Percentiles rank a stretch among this genome's conserved stretches.
Evolutionary conservation across 2,113 vertebrate species (phyloP).

Genomic region (Haemorhous mexicanus): DNA sequence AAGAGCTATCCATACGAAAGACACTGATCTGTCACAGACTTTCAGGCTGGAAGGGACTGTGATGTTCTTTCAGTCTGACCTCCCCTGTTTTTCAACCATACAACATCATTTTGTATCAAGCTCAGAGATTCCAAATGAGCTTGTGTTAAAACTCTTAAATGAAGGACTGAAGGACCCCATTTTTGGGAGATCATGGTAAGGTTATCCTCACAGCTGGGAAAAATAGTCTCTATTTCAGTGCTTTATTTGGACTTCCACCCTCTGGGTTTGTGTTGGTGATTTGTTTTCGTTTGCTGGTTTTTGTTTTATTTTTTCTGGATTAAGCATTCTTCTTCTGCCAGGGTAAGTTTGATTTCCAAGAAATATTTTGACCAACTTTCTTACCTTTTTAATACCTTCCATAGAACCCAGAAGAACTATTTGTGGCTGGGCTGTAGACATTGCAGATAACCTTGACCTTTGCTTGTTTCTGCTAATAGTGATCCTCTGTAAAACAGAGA

Average conservation of each 20-base stretch:
- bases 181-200: not conserved
- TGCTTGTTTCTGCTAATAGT: not conserved
- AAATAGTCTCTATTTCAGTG: not conserved
- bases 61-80: not conserved
- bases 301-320: not conserved
- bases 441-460: constrained; percentile 23
- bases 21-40: not conserved
- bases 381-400: not conserved
- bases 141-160: not conserved
- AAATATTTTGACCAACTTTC: not conserved
- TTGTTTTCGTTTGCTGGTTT: not conserved
- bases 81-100: not conserved
- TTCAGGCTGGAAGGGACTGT: not conserved
- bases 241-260: not conserved
- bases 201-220: not conserved
- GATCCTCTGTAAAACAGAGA: not conserved
- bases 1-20: not conserved
- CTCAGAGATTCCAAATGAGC: not conserved
- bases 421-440: not conserved
- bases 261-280: not conserved
- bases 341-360: not conserved
- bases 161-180: not conserved
- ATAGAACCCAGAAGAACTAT: not conserved
- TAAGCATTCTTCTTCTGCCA: not conserved
- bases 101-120: not conserved